Base-by-base conservation (phyloP, 2,113 vertebrate genomes). In the Coptodon bakossiorum region DNA sequence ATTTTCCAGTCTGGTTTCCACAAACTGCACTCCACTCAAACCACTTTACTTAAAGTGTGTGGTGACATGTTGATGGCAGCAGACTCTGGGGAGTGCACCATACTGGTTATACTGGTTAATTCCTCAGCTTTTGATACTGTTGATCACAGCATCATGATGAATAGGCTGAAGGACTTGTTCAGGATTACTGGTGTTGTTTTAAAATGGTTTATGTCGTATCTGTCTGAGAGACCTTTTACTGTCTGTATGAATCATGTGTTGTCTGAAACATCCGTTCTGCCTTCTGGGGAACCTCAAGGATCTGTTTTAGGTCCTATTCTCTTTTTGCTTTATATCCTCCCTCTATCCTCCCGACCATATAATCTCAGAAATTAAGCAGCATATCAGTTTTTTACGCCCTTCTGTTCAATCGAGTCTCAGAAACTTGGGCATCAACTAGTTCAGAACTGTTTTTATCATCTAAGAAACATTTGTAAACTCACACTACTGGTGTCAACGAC, bases 151-250 rank as follows among this genome's bases (percentile, higher is more conserved):
- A 61, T 61, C 27, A 0, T 17, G 57, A 61, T 1, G 9, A 31
- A 31, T 31, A 10, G 5, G 27, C 27, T 31, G 0, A 6, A 59
- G 1, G 14, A 61, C 57, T 61, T 31, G 14, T 31, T 61, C 1
- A 0, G 57, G 27, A 61, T 61, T 61, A 61, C 57, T 61, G 57
- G 27, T 17, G 57, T 61, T 61, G 57, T 0, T 45, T 61, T 61
- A 0, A 59, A 61, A 59, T 31, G 27, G 57, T 61, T 17, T 3
- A 31, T 61, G 27, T 9, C 1, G 1, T 3, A 59, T 29, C 27
- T 61, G 31, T 31, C 14, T 61, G 57, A 61, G 8, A 61, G 57
- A 31, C 31, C 57, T 1, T 57, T 61, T 61, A 31, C 57, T 1
- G 57, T 17, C 27, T 31, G 8, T 31, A 31, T 61, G 3, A 61